Evolutionary conservation across 2,113 vertebrate species (phyloP), one percentile per base, ranked within the genome.

Genomic region (Mastomys coucha): DNA sequence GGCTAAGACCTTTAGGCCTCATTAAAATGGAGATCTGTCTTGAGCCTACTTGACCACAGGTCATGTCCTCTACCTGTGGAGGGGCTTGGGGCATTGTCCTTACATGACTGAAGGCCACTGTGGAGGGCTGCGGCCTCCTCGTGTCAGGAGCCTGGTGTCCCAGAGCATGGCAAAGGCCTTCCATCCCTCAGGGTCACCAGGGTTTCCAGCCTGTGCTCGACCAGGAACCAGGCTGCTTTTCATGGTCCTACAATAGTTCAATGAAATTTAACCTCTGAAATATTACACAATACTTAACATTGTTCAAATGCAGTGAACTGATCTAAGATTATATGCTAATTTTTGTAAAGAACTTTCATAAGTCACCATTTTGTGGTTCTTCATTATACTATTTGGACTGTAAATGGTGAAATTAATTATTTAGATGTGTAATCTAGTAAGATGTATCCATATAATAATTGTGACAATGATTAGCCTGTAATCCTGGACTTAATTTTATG

Each of bases 401-500:
- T 12, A 78, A 81, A 89, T 85, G 12, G 49, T 58, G 87, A 82
- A 84, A 65, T 96, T 84, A 93, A 89, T 95, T 91, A 85, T 92
- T 97, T 95, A 90, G 14, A 96, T 76, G 26, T 89, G 42, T 75
- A 19, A 73, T 33, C 19, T 65, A 51, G 63, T 58, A 91, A 88
- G 82, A 65, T 69, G 33, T 51, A 20, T 86, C 69, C 96, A 39
- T 45, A 85, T 78, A 95, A 96, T 92, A 93, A 42, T 96, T 95
- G 24, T 93, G 97, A 95, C 82, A 63, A 86, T 84, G 82, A 93
- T 88, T 63, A 95, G 88, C 85, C 93, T 95, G 73, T 85, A 97
- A 97, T 80, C 86, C 26, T 42, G 11, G 91, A 97, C 87, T 96
- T 97, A 93, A 91, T 96, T 98, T 98, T 96, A 95, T 98, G 97